Percentiles rank a stretch among this genome's conserved stretches.
Conservation (phyloP, 2,888 invertebrate genomes). For the Oscheius onirici region DNA sequence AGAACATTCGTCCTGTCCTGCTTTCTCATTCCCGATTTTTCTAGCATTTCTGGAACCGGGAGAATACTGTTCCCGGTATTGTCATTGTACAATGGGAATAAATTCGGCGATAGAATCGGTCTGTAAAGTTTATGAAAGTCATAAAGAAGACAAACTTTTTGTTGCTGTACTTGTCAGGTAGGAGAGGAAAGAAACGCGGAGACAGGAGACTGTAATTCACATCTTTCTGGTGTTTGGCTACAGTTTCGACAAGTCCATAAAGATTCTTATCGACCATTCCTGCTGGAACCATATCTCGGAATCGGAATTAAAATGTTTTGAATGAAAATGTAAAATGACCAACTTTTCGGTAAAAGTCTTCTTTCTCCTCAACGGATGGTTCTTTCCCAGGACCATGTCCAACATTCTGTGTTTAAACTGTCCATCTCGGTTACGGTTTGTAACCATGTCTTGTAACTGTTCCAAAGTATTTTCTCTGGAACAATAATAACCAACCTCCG, state of each 20-base stretch:
- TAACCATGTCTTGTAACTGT: conserved; percentile 50
- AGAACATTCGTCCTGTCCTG: conserved; percentile 49
- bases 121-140: conserved; percentile 33
- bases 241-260: conserved; percentile 51
- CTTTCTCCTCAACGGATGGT: conserved; percentile 46
- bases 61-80: conserved; percentile 49
- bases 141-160: conserved; percentile 4
- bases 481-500: conserved; percentile 4
- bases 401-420: conserved; percentile 54
- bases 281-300: conserved; percentile 47
- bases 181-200: conserved; percentile 56
- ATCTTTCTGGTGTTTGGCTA: conserved; percentile 48
- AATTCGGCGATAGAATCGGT: conserved; percentile 54
- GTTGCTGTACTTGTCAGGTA: conserved; percentile 48
- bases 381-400: conserved; percentile 59
- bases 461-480: not conserved
- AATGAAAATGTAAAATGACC: not conserved
- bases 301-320: not conserved
- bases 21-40: conserved; percentile 45
- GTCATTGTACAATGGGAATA: conserved; percentile 59
- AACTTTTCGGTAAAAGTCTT: conserved; percentile 38
- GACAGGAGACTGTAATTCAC: conserved; percentile 57
- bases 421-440: conserved; percentile 37
- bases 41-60: conserved; percentile 52
- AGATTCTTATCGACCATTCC: conserved; percentile 42